phyloP scores from a whole-genome alignment of 1,140 invertebrate genomes.

The Venturia canescens region DNA sequence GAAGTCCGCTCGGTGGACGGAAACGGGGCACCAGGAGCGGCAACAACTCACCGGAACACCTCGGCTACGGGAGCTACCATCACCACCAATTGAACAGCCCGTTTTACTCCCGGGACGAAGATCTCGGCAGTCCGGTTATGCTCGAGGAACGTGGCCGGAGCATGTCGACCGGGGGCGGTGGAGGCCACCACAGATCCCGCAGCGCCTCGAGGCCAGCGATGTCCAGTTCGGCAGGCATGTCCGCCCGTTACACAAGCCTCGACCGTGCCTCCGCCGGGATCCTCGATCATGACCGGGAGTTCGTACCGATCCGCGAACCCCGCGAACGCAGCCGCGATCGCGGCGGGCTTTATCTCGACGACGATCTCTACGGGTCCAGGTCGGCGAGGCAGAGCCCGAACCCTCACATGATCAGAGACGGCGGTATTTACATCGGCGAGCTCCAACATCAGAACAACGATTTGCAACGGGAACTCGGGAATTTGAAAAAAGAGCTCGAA shows the following conservation, averaged over 20 bases:
- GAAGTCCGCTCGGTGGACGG: constrained; percentile 78
- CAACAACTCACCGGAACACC: constrained; percentile 80
- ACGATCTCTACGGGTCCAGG: constrained; percentile 83
- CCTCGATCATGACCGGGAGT: constrained; percentile 85
- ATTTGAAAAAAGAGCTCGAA: constrained; percentile 97
- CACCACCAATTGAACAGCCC: constrained; percentile 81
- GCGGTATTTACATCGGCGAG: constrained; percentile 88
- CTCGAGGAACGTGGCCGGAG: constrained; percentile 81
- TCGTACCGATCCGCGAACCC: constrained; percentile 87
- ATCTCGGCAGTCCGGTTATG: constrained; percentile 83
- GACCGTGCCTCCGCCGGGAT: constrained; percentile 82
- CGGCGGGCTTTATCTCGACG: constrained; percentile 83
- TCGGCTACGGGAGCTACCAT: constrained; percentile 77
- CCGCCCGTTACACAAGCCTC: constrained; percentile 85
- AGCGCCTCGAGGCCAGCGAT: constrained; percentile 80
- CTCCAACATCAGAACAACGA: constrained; percentile 97
- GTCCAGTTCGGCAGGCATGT: constrained; percentile 76
- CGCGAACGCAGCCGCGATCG: constrained; percentile 81
- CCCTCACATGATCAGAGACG: constrained; percentile 75
- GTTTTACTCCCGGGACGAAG: constrained; percentile 86
- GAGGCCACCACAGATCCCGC: constrained; percentile 79
- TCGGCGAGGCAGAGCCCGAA: constrained; percentile 88
- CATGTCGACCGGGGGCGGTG: constrained; percentile 78
- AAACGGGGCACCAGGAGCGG: constrained; percentile 79
- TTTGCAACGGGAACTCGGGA: constrained; percentile 96